phyloP scores from a whole-genome alignment of 30 jellyfish, hydroid and myxozoan genomes.

The Hydractinia symbiolongicarpus region DNA sequence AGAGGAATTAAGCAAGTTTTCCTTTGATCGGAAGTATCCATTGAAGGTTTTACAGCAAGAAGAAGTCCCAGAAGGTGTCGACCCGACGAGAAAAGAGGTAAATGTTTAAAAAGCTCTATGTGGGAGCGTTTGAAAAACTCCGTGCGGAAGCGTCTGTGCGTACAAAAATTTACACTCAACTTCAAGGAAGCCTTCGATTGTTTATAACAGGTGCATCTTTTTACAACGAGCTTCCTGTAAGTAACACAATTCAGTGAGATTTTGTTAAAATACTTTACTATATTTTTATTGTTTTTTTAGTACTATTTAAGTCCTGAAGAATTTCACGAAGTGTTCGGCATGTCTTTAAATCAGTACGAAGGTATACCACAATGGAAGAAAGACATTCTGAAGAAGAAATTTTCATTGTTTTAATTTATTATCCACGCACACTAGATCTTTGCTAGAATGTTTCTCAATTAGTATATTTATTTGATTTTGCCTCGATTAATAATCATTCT shows the following conservation, averaged over 20 bases:
- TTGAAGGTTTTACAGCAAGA: constrained; percentile 40
- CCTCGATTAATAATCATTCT: too few species aligned
- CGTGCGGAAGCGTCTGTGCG: too few species aligned
- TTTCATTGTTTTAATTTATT: constrained; percentile 30
- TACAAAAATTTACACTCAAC: too few species aligned
- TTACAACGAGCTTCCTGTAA: too few species aligned
- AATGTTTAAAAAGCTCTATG: background rate
- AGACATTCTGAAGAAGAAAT: constrained; percentile 63
- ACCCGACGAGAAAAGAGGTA: constrained; percentile 92
- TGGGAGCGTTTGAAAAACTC: too few species aligned
- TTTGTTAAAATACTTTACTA: too few species aligned
- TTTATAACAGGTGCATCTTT: too few species aligned
- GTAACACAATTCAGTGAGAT: too few species aligned
- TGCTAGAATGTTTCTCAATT: too few species aligned
- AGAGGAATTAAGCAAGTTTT: constrained; percentile 78
- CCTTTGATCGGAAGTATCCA: constrained; percentile 65
- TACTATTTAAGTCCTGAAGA: constrained; percentile 87
- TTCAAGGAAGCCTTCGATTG: too few species aligned
- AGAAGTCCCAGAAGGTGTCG: constrained; percentile 83
- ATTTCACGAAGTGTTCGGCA: constrained; percentile 57
- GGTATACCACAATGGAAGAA: constrained; percentile 85
- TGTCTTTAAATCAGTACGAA: constrained; percentile 70
- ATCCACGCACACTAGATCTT: too few species aligned
- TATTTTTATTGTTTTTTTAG: constrained; percentile 30
- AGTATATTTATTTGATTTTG: too few species aligned